Base-by-base conservation (phyloP, 2,888 invertebrate genomes). In the Melieria omissa region DNA sequence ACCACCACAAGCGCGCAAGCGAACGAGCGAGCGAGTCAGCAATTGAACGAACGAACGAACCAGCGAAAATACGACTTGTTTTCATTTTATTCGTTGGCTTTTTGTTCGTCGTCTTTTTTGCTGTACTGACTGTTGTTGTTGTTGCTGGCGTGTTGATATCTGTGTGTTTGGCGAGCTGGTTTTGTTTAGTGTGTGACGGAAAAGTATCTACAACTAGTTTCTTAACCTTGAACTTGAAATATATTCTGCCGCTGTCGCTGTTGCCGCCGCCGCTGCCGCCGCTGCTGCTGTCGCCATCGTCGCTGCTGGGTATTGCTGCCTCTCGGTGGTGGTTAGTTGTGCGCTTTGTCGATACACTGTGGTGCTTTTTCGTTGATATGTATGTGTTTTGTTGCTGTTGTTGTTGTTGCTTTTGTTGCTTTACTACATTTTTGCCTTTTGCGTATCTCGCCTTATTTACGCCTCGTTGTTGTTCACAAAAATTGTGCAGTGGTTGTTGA, bases 201-300 rank as follows among this genome's bases (percentile, higher is more conserved):
- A 46, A 72, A 69, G 77, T 78, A 81, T 82, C 79, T 75, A 84
- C 79, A 84, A 84, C 84, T 82, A 83, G 80, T 84, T 82, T 83
- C 83, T 85, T 85, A 83, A 85, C 85, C 85, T 85, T 85, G 85
- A 85, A 85, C 85, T 85, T 85, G 85, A 85, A 85, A 85, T 79
- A 81, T 77, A 82, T 79, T 80, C 73, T 78, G 75, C 71, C 67
- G 73, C 73, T 70, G 69, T 68, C 68, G 72, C 71, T 70, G 63
- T 74, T 68, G 42, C 57, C 14, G 45, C 7, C 45, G 44, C 46
- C 10, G 76, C 75, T 75, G 75, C 76, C 75, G 65, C n/a, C n/a
- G 62, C 3, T 63, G 14, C 47, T 7, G 55, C 54, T 47, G 64
- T 10, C 29, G 3, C 54, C 3, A 49, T 10, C 47, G 44, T 6